Evolutionary conservation across 2,888 invertebrate genomes (phyloP), one percentile per base, ranked within the genome.

Genomic region (Drosophila neotestacea): DNA sequence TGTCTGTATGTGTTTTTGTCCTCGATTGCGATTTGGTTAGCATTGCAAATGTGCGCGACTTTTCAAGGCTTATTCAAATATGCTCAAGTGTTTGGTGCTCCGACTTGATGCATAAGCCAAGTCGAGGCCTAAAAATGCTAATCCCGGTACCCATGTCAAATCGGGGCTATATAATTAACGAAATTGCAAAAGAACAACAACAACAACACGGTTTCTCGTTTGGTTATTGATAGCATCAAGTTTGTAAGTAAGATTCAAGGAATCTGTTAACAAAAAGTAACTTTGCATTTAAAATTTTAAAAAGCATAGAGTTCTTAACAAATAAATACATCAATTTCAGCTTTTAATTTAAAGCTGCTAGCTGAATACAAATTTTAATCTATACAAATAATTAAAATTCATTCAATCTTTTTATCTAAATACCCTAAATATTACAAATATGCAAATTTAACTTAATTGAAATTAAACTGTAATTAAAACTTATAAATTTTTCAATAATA

Each of bases 41-140:
- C 83, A 83, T 80, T 73, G 78, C 81, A 83, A 83, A 85, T 85
- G 62, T 48, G 70, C 70, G 75, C 76, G 76, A 76, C 73, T 78
- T 73, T 63, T 63, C 46, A 39, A 47, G 48, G 76, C 83, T 79
- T 83, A 85, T 85, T 80, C 79, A 80, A 85, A 85, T 83, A 70
- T 42, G 66, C 46, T 75, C 73, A 83, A 78, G 75, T 71, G 80
- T 73, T 70, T 64, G 27, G 64, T 71, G 80, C 72, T 70, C 62
- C 16, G 64, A 51, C 70, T 70, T 68, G 77, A 78, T 81, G 69
- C 63, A 47, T 16, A 7, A n/a, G 16, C 13, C 30, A 7, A 28
- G 63, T 27, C 22, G 13, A 58, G 28, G 28, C 9, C 28, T 4
- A 4, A 32, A 58, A 58, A 58, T 58, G 47, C 38, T 38, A 38